Evolutionary conservation across 1,140 invertebrate species (phyloP).

Genomic region (Venturia canescens): DNA sequence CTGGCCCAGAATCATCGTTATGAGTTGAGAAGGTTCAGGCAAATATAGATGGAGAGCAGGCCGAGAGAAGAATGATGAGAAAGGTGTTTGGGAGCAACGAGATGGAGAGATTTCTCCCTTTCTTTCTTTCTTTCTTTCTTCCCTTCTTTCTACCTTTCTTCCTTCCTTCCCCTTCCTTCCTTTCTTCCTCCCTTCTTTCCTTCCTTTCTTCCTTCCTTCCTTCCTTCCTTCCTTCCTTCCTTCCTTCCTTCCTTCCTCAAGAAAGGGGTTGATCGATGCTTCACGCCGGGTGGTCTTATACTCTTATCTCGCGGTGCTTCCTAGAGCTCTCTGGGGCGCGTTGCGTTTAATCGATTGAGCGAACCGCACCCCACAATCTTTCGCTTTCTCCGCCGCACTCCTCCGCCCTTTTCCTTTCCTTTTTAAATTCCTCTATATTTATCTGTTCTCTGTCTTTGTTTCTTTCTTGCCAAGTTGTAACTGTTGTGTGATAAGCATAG

Average conservation of each 20-base stretch:
- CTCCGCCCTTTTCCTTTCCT: not conserved
- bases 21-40: no score
- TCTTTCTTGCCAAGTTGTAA: not conserved
- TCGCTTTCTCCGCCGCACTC: not conserved
- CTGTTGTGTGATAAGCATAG: not conserved
- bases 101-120: no score
- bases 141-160: no score
- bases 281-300: constrained; percentile 52
- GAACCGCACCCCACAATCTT: constrained; percentile 33
- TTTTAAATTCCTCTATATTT: not conserved
- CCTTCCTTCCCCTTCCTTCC: no score
- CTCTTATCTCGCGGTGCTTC: constrained; percentile 57
- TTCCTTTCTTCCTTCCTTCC: no score
- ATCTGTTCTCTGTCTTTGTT: not conserved
- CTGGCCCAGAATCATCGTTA: no score
- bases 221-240: no score
- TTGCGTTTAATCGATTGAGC: constrained; percentile 63
- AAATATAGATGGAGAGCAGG: no score
- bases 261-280: constrained; percentile 62
- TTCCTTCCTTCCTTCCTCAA: constrained; percentile 31
- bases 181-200: no score
- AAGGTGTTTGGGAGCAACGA: no score
- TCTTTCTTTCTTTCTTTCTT: no score
- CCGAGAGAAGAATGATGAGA: no score
- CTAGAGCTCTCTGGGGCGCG: constrained; percentile 8